phyloP scores from a whole-genome alignment of 2,888 invertebrate species.

The Dicyrtoma fusca region DNA sequence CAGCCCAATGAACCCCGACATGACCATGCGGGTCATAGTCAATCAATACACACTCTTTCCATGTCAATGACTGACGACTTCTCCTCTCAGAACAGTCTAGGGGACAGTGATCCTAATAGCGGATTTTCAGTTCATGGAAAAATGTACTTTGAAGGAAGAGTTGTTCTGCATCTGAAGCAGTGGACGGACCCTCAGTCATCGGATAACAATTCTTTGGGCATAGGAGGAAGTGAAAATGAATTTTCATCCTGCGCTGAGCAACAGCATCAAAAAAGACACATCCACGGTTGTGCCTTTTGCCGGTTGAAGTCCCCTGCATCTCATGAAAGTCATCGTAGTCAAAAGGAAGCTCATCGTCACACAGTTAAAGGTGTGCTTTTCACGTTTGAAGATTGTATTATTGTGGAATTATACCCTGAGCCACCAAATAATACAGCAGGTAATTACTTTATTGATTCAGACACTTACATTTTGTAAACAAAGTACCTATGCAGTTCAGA shows the following conservation, averaged over 20 bases:
- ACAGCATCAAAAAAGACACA: constrained; percentile 17
- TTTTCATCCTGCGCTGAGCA: constrained; percentile 38
- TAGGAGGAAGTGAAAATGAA: background rate
- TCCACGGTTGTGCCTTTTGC: constrained; percentile 45
- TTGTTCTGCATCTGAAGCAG: constrained; percentile 47
- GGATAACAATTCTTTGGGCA: constrained; percentile 12
- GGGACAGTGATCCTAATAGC: constrained; percentile 39
- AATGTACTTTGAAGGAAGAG: constrained; percentile 48
- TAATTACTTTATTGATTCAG: background rate
- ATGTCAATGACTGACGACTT: constrained; percentile 22
- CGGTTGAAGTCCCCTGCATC: constrained; percentile 28
- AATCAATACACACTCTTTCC: constrained; percentile 2
- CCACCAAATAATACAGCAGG: background rate
- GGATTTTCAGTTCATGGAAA: constrained; percentile 48
- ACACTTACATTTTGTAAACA: too few species aligned
- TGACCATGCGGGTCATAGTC: background rate
- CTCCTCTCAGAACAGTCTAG: constrained; percentile 2
- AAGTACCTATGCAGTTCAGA: too few species aligned
- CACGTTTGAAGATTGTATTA: constrained; percentile 49
- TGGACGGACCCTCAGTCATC: constrained; percentile 34
- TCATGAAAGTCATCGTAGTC: constrained; percentile 30
- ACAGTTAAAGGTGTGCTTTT: constrained; percentile 45
- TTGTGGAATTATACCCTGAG: constrained; percentile 48
- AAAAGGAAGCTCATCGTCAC: constrained; percentile 46
- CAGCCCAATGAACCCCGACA: constrained; percentile 4